Evolutionary conservation across 2,797 vertebrate genomes (phyloP), one percentile per base, ranked within the genome.

Genomic region (Discoglossus pictus): DNA sequence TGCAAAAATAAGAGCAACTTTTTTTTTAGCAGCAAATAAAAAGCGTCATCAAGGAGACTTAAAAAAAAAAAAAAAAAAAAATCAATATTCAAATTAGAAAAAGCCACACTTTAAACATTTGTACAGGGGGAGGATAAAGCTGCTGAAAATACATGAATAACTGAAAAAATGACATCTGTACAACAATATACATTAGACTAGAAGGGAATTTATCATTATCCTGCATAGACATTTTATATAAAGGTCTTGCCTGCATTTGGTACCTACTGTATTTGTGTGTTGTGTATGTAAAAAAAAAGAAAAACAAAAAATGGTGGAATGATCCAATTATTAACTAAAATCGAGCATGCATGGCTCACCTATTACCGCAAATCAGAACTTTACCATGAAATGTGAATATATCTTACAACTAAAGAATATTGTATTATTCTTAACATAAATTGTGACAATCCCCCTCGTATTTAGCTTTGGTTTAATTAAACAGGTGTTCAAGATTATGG

Each of bases 201-300:
- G 84, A 92, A 92, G 88, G 90, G 88, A 92, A 89, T 91, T 90
- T 88, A 86, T 89, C 89, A 90, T 92, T 91, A 92, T 95, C 93
- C 94, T 98, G 94, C 93, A 98, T 95, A 96, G 92, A 94, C 91
- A 90, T 85, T 91, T 88, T 87, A 93, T 88, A 89, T 77, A n/a
- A 84, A 86, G 84, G 48, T 78, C 85, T 86, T 88, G 85, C 89
- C 87, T 93, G 93, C 92, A 92, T 95, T 95, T 96, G 94, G 95
- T 96, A 96, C 79, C 88, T 62, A 89, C 74, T 92, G 88, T 91
- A 72, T n/a, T n/a, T 34, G 90, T 88, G 89, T 90, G 87, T 84
- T 90, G 87, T 74, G 80, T 87, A 85, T 88, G 85, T 86, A 84
- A 81, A 76, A 84, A 91, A 35, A 9, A 51, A 40, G 42, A 56